Evolutionary conservation across 2,113 vertebrate genomes (phyloP).

Genomic region (Murina feae): DNA sequence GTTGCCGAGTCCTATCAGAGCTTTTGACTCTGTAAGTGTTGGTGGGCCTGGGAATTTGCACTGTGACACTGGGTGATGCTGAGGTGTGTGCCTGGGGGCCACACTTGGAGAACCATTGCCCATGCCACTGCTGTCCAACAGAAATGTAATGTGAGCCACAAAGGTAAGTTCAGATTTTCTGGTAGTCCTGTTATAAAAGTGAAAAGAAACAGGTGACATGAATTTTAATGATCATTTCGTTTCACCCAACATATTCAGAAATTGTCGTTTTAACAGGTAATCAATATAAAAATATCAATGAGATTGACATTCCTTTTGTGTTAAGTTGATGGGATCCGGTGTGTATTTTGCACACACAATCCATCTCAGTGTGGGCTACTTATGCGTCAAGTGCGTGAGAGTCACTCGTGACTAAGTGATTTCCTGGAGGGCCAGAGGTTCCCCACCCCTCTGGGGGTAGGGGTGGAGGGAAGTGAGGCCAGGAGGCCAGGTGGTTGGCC

Average conservation of each 20-base stretch:
- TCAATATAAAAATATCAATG: not conserved
- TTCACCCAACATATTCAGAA: not conserved
- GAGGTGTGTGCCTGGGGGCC: not conserved
- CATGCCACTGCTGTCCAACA: rapidly evolving
- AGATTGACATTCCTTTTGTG: not conserved
- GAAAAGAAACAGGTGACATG: not conserved
- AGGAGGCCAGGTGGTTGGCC: not conserved
- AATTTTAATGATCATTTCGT: conserved; percentile 2
- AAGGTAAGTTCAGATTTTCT: not conserved
- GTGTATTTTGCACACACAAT: not conserved
- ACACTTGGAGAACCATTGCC: not conserved
- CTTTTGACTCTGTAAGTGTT: not conserved
- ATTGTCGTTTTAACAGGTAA: not conserved
- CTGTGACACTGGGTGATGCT: not conserved
- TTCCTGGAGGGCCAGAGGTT: too few species aligned
- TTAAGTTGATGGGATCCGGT: not conserved
- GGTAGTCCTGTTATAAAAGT: not conserved
- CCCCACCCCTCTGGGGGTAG: too few species aligned
- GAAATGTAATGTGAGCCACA: not conserved
- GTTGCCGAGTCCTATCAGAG: not conserved
- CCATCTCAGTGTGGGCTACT: not conserved
- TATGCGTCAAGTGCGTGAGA: not conserved
- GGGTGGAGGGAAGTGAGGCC: too few species aligned
- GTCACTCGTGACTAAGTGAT: not conserved
- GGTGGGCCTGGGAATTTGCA: not conserved